These are phyloP conservation scores for Tenrec ecaudatus DNA, from an alignment of 2,113 vertebrate genomes.

Conservation along the genomic window DNA sequence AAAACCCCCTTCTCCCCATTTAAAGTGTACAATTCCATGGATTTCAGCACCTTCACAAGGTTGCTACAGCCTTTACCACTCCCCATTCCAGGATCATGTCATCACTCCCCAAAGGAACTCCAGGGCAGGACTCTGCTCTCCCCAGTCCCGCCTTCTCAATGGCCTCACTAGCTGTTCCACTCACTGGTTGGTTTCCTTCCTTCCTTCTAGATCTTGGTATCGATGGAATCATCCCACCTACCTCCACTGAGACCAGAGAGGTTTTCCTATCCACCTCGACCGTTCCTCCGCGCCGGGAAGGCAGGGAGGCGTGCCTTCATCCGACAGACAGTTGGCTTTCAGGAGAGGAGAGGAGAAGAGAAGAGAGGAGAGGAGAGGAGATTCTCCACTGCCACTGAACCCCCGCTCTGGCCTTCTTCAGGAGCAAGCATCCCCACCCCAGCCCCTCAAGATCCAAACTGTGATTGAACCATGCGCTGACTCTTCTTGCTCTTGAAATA, in stretches of 20 bases:
- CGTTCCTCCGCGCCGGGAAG: neutral
- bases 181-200: constrained; percentile 44
- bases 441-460: constrained; percentile 73
- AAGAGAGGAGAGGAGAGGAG: constrained; percentile 63
- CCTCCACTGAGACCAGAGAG: constrained; percentile 85
- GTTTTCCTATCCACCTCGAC: neutral
- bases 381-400: neutral
- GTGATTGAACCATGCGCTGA: constrained; percentile 64
- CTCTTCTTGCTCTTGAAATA: constrained; percentile 21
- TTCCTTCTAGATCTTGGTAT: constrained; percentile 87
- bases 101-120: neutral
- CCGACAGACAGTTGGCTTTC: constrained; percentile 67
- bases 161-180: neutral
- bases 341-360: constrained; percentile 62
- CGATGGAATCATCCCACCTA: constrained; percentile 90
- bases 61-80: neutral
- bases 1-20: neutral
- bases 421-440: constrained; percentile 37
- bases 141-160: neutral
- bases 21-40: neutral
- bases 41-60: neutral
- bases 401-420: constrained; percentile 69
- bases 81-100: constrained; percentile 19
- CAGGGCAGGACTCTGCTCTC: too few relatives aligned
- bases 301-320: constrained; percentile 66